phyloP scores from a whole-genome alignment of 2,797 vertebrate genomes.

The Arrhamphus sclerolepis region DNA sequence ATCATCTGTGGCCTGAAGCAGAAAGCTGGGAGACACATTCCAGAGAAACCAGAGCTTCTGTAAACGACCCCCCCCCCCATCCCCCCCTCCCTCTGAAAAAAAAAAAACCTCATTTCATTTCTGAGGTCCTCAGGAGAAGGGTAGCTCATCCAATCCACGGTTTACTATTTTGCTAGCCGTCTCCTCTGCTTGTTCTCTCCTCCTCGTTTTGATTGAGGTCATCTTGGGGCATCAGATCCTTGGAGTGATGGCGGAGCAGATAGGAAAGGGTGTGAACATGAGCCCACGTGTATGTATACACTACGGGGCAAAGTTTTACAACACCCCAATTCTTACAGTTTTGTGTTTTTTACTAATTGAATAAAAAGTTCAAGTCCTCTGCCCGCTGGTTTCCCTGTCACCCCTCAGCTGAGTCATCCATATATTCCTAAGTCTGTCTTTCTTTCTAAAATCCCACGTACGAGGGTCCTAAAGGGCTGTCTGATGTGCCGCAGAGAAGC shows the following conservation, averaged over 20 bases:
- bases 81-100: too few relatives aligned
- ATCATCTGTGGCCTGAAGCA: conserved; percentile 63
- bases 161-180: conserved; percentile 17
- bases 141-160: neutral
- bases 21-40: conserved; percentile 58
- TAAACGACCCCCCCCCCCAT: too few relatives aligned
- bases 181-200: conserved; percentile 4
- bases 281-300: neutral
- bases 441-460: neutral
- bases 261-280: conserved; percentile 3
- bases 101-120: too few relatives aligned
- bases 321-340: too few relatives aligned
- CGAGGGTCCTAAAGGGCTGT: conserved; percentile 2
- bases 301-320: too few relatives aligned
- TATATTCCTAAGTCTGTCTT: too few relatives aligned
- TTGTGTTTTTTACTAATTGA: too few relatives aligned
- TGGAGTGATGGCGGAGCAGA: neutral
- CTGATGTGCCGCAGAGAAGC: conserved; percentile 17
- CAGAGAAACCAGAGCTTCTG: conserved; percentile 43
- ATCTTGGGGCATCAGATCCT: conserved; percentile 9
- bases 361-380: too few relatives aligned
- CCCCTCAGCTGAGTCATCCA: neutral
- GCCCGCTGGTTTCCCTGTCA: too few relatives aligned
- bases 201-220: conserved; percentile 1
- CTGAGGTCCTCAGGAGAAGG: conserved; percentile 27